Base-by-base conservation (phyloP, 2,888 invertebrate genomes). In the Plagiodera versicolora region DNA sequence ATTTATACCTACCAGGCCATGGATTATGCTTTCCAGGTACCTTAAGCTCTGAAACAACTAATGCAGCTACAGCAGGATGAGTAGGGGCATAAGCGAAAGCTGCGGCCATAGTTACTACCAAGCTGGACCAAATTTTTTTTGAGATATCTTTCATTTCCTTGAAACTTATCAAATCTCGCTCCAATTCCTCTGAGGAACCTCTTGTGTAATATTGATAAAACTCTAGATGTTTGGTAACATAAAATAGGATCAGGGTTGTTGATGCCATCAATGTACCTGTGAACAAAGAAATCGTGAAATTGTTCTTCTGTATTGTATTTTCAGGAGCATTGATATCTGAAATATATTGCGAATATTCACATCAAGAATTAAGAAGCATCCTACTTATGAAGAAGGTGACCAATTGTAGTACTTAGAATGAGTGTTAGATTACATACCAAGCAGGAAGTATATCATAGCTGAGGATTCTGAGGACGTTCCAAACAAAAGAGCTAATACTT, bases 41-140 rank as follows among this genome's bases (percentile, higher is more conserved):
- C 44, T 56, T 60, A 20, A 61, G 9, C 52, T 69, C 67, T 1
- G 69, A 69, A 8, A 61, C 64, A 8, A 69, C 67, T 48, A 69
- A 46, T 8, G 61, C 32, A 1, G 67, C 62, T 8, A 67, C 52
- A 0, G 64, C 32, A 1, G 67, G 63, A 49, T 67, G 67, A 0
- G 64, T 62, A 2, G 61, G 54, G 11, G 60, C 51, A 6, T 56
- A 60, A 10, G 58, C 55, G 1, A 61, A 28, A 18, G 58, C 56
- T 1, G 56, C 51, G 16, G 64, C 35, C 32, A 59, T 56, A 8
- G 56, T 58, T 1, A 65, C 61, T 3, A 60, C 58, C 17, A 65
- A 47, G 28, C 60, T 58, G 1, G 63, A 58, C 67, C 64, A 65
- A n/a, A 63, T 60, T 35, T 52, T 55, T 5, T 19, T 50, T 18